A percentile compares a stretch with the other conserved stretches of the same genome.
phyloP scores from a whole-genome alignment of 1,140 invertebrate species.

The Zaprionus gabonicus region DNA sequence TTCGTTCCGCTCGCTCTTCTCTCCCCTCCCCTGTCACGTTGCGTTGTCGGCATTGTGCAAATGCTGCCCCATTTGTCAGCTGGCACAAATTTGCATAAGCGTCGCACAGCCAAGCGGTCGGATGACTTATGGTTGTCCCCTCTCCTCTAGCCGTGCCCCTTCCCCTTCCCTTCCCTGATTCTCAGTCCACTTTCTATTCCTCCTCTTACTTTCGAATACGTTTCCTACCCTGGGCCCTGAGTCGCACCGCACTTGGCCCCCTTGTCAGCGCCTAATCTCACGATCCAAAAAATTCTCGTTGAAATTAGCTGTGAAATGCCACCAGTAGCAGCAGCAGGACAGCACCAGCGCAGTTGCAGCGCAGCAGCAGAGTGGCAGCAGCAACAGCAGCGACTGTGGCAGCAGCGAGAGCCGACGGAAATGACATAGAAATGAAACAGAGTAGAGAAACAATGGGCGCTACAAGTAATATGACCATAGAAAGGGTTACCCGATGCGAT shows the following conservation, averaged over 20 bases:
- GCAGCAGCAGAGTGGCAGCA: background rate
- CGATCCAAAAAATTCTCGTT: slow-evolving; percentile 75
- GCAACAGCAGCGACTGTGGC: background rate
- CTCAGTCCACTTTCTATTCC: background rate
- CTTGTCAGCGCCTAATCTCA: slow-evolving; percentile 67
- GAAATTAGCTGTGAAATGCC: slow-evolving; percentile 80
- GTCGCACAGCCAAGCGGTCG: slow-evolving; percentile 71
- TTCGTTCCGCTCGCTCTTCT: background rate
- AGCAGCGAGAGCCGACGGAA: slow-evolving; percentile 49
- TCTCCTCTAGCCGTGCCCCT: slow-evolving; percentile 2
- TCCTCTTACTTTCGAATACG: too few species aligned
- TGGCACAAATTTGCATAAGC: slow-evolving; percentile 81
- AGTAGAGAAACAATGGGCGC: slow-evolving; percentile 68
- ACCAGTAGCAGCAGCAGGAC: slow-evolving; percentile 12
- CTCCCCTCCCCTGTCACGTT: slow-evolving; percentile 4
- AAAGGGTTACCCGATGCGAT: slow-evolving; percentile 8
- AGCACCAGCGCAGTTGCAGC: slow-evolving; percentile 4
- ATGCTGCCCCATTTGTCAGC: slow-evolving; percentile 81
- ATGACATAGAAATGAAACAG: slow-evolving; percentile 81
- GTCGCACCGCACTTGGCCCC: slow-evolving; percentile 24
- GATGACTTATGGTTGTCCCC: slow-evolving; percentile 75
- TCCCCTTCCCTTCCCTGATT: background rate
- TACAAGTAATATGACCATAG: slow-evolving; percentile 33
- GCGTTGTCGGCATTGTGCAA: slow-evolving; percentile 70
- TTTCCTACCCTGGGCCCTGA: background rate